Evolutionary conservation across 1,140 invertebrate genomes (phyloP), one percentile per base, ranked within the genome.

Genomic region (Drosophila pruinosa): DNA sequence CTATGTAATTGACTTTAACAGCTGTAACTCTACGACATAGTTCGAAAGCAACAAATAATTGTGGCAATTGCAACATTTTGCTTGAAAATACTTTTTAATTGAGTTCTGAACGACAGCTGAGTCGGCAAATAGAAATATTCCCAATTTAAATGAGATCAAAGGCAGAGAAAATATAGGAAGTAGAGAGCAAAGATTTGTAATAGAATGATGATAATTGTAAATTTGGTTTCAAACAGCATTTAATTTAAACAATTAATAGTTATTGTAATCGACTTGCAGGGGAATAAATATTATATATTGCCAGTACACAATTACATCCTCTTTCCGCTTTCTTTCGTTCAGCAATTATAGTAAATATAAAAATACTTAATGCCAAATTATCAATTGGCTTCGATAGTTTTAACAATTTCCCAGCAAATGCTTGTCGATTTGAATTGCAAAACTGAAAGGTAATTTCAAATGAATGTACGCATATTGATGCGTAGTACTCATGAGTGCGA

Each of bases 1-100:
- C 10, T 36, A 34, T 56, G 57, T 71, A 57, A 65, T 57, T 71
- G 68, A 50, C 36, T 58, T 52, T 64, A 43, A 71, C 52, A 57
- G n/a, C 43, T 71, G 50, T 57, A 31, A 39, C 0, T 41, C 41
- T 24, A 24, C 17, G 41, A 48, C 50, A 61, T n/a, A 34, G 31
- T 34, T 34, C 31, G 10, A 10, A 34, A 34, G 12, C n/a, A 4
- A 2, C 8, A 31, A 31, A 31, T 7, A 31, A 31, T 3, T 31
- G 28, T 31, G 31, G 4, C 28, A 58, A 14, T 26, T 24, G 21
- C 34, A 41, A 39, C 21, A 56, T 12, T 39, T 56, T 39, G 31
- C 5, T 12, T 4, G 5, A 36, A 10, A 5, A 7, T 10, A 10
- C 21, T 12, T 19, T 34, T 52, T 21, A 19, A 52, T 52, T 34